Evolutionary conservation across 1,140 invertebrate species (phyloP).

Genomic region (Orius laevigatus): DNA sequence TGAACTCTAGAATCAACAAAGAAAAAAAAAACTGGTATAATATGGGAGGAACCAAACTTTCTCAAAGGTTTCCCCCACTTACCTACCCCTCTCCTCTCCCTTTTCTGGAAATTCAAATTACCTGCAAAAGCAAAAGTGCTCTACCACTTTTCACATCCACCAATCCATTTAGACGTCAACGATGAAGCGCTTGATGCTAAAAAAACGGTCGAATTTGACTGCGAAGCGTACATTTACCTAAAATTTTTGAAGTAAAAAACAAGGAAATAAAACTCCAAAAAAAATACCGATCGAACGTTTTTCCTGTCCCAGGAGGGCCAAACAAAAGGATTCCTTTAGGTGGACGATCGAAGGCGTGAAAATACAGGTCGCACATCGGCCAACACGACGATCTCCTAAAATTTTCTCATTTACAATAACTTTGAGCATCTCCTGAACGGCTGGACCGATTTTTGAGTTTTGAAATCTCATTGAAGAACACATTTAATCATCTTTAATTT

Average conservation of each 20-base stretch:
- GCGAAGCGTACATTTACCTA: slow-evolving; percentile 76
- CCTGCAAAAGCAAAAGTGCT: slow-evolving; percentile 86
- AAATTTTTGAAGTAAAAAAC: not conserved
- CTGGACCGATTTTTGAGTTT: no score
- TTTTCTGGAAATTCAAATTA: slow-evolving; percentile 22
- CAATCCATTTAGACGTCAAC: slow-evolving; percentile 93
- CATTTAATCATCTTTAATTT: no score
- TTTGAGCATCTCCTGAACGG: not conserved
- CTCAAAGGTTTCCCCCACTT: no score
- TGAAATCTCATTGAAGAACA: no score
- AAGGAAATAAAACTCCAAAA: not conserved
- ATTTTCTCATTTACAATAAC: not conserved
- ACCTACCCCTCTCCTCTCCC: no score
- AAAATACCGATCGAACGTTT: slow-evolving; percentile 62
- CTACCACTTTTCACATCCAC: slow-evolving; percentile 95
- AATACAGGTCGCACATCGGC: slow-evolving; percentile 76
- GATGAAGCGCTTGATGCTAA: slow-evolving; percentile 92
- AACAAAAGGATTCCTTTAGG: slow-evolving; percentile 89
- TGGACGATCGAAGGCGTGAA: slow-evolving; percentile 82
- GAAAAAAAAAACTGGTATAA: slow-evolving; percentile 11
- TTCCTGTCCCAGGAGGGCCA: slow-evolving; percentile 88
- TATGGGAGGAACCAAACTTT: not conserved
- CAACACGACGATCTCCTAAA: slow-evolving; percentile 76
- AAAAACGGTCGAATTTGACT: slow-evolving; percentile 92
- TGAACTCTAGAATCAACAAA: no score